Conservation (phyloP, 2,888 invertebrate genomes). For the Sinopyrophorus schimmeli region DNA sequence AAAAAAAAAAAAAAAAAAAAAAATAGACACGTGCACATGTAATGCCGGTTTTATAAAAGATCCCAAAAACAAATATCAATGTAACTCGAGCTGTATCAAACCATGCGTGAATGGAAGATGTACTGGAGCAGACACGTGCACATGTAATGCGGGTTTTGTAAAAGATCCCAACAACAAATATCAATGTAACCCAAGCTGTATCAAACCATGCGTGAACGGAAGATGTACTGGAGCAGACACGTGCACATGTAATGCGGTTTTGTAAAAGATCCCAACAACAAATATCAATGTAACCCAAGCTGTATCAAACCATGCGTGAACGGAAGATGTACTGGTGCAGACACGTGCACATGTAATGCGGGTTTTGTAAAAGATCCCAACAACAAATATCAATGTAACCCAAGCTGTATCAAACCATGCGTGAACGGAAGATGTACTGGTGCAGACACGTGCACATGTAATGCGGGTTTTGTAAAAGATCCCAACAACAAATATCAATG, state of each 20-base stretch:
- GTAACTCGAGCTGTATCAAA: conserved; percentile 69
- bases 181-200: conserved; percentile 66
- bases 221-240: conserved; percentile 62
- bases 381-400: conserved; percentile 20
- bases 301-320: conserved; percentile 33
- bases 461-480: conserved; percentile 16
- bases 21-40: conserved; percentile 68
- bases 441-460: conserved; percentile 34
- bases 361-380: conserved; percentile 8
- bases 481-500: conserved; percentile 18
- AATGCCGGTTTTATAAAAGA: conserved; percentile 64
- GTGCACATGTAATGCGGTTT: conserved; percentile 48
- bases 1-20: no score
- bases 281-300: conserved; percentile 34
- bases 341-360: conserved; percentile 30
- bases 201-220: conserved; percentile 69
- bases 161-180: conserved; percentile 51
- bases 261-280: conserved; percentile 10
- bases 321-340: conserved; percentile 36
- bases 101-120: conserved; percentile 71
- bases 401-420: conserved; percentile 20
- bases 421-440: conserved; percentile 25
- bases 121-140: conserved; percentile 59
- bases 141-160: conserved; percentile 37
- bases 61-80: conserved; percentile 49